Conservation (phyloP, 2,113 vertebrate genomes). For the Gallinago undulata region DNA sequence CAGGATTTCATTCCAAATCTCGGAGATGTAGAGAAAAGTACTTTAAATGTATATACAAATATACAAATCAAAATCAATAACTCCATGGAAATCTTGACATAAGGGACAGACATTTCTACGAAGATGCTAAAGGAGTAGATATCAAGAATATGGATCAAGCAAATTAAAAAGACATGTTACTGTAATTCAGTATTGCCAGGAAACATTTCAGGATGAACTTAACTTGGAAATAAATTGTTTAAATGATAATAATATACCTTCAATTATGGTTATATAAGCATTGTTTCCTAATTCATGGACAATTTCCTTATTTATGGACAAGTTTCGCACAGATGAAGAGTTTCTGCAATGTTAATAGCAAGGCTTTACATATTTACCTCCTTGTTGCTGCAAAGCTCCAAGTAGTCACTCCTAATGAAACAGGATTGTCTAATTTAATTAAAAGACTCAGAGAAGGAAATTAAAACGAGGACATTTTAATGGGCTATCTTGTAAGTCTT, state of each 20-base stretch:
- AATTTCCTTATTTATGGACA: background rate
- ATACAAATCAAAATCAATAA: conserved; percentile 34
- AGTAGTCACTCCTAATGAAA: background rate
- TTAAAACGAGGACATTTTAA: conserved; percentile 16
- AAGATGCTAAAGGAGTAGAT: background rate
- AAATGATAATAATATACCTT: background rate
- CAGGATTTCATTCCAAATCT: background rate
- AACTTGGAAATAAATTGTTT: background rate
- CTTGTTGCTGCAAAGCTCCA: background rate
- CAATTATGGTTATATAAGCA: background rate
- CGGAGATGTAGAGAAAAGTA: background rate
- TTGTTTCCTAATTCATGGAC: background rate
- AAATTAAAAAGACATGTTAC: background rate
- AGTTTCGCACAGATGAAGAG: background rate
- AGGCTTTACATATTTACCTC: background rate
- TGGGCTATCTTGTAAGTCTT: background rate
- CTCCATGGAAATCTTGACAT: background rate
- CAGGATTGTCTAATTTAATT: conserved; percentile 28
- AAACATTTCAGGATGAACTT: background rate
- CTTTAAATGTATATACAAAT: conserved; percentile 22
- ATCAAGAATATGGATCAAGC: background rate
- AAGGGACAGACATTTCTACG: background rate
- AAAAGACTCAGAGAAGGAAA: conserved; percentile 15
- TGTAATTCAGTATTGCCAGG: background rate
- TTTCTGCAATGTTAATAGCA: background rate